Evolutionary conservation across 2,797 vertebrate genomes (phyloP), one percentile per base, ranked within the genome.

Genomic region (Phrynocephalus forsythii): DNA sequence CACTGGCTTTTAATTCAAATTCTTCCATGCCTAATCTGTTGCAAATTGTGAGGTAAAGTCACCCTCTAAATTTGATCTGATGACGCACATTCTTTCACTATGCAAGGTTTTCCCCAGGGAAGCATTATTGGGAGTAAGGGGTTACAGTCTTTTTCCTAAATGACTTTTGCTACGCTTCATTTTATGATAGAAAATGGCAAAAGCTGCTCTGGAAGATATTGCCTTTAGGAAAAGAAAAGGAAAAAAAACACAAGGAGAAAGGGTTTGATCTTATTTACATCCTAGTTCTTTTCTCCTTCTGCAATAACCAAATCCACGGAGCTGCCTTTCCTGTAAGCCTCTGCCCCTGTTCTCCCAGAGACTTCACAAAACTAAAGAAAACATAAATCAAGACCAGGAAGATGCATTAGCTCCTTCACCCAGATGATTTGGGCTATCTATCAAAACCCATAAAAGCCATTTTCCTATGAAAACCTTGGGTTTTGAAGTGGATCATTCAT

Each of bases 391-490:
- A 33, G 73, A 15, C 0, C 1, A 2, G 6, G 73, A 90, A 88
- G 44, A 88, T 83, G 86, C 16, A 84, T 88, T 86, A 60, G 85
- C 0, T 1, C 18, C 1, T 85, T 92, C 78, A 86, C 33, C 82
- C 77, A 86, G 28, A 68, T 75, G 44, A 82, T 84, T 75, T 84
- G 84, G 7, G 3, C 33, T 89, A 83, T 91, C 73, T 83, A 89
- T 91, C 82, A 93, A 71, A 0, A 1, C 1, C n/a, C 81, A 11
- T 56, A 89, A 78, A 92, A 93, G 79, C 79, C 77, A 84, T 90
- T 91, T 90, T 86, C 89, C 48, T 85, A 85, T 71, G 44, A 90
- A 91, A 92, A 88, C 67, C 20, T 92, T 92, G 87, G 91, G 68
- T 1, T 91, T 89, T 90, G 86, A 0, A 1, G 26, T 68, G 66